Base-by-base conservation (phyloP, 2,113 vertebrate species). In the Podocnemis expansa region DNA sequence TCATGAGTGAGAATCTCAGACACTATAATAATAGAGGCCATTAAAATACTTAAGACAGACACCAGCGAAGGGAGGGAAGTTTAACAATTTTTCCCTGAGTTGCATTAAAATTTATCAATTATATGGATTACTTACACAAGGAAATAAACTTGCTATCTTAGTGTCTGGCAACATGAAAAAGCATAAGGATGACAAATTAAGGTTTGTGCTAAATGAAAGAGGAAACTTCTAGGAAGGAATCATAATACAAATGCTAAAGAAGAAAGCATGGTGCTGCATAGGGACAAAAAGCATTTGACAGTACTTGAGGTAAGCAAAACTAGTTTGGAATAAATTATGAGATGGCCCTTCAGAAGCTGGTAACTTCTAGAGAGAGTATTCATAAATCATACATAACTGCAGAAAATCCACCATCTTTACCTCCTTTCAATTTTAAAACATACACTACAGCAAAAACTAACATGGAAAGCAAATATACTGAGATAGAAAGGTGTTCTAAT, bases 51-150 rank as follows among this genome's bases (percentile, higher is more conserved):
- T 75, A 12, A 43, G 41, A 95, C 63, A 82, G 67, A 95, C 63
- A 83, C 2, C 78, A 94, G 83, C 17, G 82, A 85, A 91, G 16
- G 86, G 93, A 93, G 89, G 85, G 89, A 89, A 87, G 38, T 24
- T 80, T 51, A 88, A 3, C 16, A 93, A 51, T 34, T 91, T 73
- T 91, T 21, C 43, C 21, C 81, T 89, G 45, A 29, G 13, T 78
- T 41, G 38, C 24, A 24, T 12, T 27, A 8, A 43, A 51, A 86
- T n/a, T 85, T 87, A 92, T 82, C 22, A 94, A 94, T 52, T 31
- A 82, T 54, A 34, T 5, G 58, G 19, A 45, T 73, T 84, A 87
- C 12, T 88, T 19, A 80, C 87, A 76, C 25, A 82, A 84, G 52
- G 60, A 95, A 91, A 93, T 49, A 87, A 89, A 92, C 54, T 51